Evolutionary conservation across 2,797 vertebrate species (phyloP).

Genomic region (Naso thynnoides): DNA sequence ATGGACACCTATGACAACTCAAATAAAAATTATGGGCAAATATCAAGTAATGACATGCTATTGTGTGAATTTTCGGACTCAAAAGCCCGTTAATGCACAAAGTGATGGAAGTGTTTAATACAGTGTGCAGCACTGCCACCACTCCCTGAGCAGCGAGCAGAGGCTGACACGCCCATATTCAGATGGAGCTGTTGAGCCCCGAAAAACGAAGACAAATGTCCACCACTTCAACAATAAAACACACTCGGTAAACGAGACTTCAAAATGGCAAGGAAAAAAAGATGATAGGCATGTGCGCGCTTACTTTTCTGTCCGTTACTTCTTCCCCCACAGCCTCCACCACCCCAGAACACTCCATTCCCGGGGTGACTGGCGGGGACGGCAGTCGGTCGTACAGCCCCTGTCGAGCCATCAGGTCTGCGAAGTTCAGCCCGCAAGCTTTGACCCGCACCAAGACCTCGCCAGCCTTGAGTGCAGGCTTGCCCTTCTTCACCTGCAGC

Average conservation of each 20-base stretch:
- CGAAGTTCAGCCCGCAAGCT: constrained; percentile 95
- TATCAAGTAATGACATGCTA: neutral
- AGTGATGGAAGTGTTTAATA: neutral
- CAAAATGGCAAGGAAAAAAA: neutral
- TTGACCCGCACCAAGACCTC: constrained; percentile 90
- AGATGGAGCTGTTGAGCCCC: constrained; percentile 48
- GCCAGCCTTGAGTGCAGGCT: constrained; percentile 86
- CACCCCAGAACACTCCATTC: constrained; percentile 93
- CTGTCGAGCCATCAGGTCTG: constrained; percentile 93
- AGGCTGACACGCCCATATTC: constrained; percentile 79
- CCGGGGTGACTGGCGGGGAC: constrained; percentile 89
- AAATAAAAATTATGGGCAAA: neutral
- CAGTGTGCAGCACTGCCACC: neutral
- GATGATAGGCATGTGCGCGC: constrained; percentile 31
- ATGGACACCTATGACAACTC: neutral
- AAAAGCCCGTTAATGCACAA: neutral
- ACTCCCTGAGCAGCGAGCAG: constrained; percentile 36
- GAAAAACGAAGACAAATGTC: neutral
- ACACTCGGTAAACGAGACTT: neutral
- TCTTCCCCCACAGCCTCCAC: constrained; percentile 92
- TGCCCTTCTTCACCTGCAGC: constrained; percentile 90
- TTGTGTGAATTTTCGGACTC: neutral
- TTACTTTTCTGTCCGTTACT: constrained; percentile 92
- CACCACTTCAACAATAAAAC: constrained; percentile 24
- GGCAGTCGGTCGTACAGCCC: constrained; percentile 93